Conservation (phyloP, 2,888 invertebrate genomes). For the Gisinianus flammeolus region DNA sequence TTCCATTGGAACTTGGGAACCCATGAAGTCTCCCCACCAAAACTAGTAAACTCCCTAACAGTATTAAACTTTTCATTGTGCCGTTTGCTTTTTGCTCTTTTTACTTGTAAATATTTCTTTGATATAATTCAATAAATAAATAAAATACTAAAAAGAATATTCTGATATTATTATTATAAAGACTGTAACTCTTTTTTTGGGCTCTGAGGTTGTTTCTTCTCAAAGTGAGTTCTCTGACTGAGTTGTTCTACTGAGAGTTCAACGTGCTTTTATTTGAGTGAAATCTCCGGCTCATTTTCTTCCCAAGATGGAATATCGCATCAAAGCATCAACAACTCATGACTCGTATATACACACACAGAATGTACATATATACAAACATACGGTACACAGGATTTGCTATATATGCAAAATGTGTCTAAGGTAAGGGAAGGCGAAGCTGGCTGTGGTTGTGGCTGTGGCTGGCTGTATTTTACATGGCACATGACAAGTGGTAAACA, state of each 20-base stretch:
- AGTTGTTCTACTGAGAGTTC: constrained; percentile 23
- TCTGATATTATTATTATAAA: constrained; percentile 1
- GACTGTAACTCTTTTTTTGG: neutral
- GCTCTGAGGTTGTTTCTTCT: constrained; percentile 26
- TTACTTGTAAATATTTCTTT: neutral
- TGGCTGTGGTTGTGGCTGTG: neutral
- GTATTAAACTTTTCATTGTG: constrained; percentile 26
- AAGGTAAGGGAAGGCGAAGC: neutral
- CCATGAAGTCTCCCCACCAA: neutral
- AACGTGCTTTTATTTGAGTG: constrained; percentile 40
- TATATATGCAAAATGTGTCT: neutral
- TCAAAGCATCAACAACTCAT: neutral
- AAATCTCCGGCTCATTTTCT: constrained; percentile 30
- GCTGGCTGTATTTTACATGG: neutral
- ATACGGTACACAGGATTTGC: neutral
- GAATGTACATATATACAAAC: neutral
- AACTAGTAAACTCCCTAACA: constrained; percentile 12
- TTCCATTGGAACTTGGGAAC: constrained; percentile 20
- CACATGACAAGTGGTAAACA: constrained; percentile 24
- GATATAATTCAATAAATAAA: constrained; percentile 5
- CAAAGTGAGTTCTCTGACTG: constrained; percentile 24
- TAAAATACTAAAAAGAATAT: neutral
- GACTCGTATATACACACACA: neutral
- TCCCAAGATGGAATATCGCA: neutral
- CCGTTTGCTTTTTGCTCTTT: neutral